Evolutionary conservation across 2,797 vertebrate genomes (phyloP), one percentile per base, ranked within the genome.

Genomic region (Mus spretus): DNA sequence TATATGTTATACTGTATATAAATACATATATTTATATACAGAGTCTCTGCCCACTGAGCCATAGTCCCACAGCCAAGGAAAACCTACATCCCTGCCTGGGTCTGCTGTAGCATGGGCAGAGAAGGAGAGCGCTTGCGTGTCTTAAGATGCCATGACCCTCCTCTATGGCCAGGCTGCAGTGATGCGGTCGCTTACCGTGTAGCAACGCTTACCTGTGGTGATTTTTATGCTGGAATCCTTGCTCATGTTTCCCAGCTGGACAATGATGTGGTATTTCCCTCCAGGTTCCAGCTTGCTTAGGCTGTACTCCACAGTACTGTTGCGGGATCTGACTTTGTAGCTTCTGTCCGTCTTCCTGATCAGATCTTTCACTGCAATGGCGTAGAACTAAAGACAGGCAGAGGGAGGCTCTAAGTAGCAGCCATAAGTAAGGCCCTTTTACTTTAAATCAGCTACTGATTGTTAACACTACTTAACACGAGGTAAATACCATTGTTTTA

Each of bases 191-290:
- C 65, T 22, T 17, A 50, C 72, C 4, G 2, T 1, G 37, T 0
- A 12, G 12, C 44, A 20, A 22, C 65, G 67, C 40, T 96, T 93
- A 99, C 99, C 99, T 98, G 99, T 99, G 98, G 97, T 99, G n/a
- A 99, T 98, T 44, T 99, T 99, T 96, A 99, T 98, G 95, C 99
- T 99, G 98, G 99, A 98, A 87, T 99, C 99, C 97, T 99, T 99
- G 99, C 99, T 99, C 99, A 99, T 99, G 98, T 99, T 99, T 89
- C 99, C 99, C 90, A 99, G 99, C 3, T 99, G 99, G 82, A 99
- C 98, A 1, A 99, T 98, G 90, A 99, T 87, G 2, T 99, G 99
- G 98, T 99, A 99, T n/a, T 99, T 99, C 50, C 99, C 99, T 3
- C 99, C 99, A 0, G 99, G 99, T 95, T 99, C 99, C 96, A 99